phyloP scores from a whole-genome alignment of 1,140 invertebrate genomes.

The Philaenus spumarius region DNA sequence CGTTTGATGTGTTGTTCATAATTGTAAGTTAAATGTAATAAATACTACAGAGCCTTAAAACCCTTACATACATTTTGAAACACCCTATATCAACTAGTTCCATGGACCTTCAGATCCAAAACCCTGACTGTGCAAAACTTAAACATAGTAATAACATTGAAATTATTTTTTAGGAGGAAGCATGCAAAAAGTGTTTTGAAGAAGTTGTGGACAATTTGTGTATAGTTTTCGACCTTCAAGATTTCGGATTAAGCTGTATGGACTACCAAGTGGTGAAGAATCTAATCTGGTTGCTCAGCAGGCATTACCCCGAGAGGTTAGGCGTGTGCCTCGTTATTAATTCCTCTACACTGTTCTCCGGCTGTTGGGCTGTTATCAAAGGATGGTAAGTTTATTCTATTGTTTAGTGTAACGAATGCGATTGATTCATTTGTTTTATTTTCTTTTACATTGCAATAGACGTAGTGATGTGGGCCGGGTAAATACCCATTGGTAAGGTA shows the following conservation, averaged over 20 bases:
- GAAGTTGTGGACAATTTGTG: constrained; percentile 70
- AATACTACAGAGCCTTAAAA: no score
- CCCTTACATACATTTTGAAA: no score
- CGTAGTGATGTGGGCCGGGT: no score
- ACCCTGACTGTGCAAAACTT: not conserved
- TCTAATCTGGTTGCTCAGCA: constrained; percentile 63
- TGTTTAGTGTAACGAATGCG: no score
- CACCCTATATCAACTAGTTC: no score
- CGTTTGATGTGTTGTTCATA: no score
- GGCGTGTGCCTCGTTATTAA: constrained; percentile 65
- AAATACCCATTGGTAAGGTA: no score
- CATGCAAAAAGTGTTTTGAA: constrained; percentile 67
- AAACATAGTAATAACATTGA: constrained; percentile 2
- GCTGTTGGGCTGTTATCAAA: constrained; percentile 65
- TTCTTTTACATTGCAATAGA: no score
- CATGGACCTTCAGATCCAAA: not conserved
- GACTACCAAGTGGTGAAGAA: constrained; percentile 71
- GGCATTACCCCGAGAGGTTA: constrained; percentile 68
- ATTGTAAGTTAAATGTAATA: no score
- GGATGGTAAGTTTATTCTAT: constrained; percentile 59
- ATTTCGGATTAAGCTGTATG: constrained; percentile 65
- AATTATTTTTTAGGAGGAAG: constrained; percentile 52
- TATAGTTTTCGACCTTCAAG: constrained; percentile 66
- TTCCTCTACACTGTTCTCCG: constrained; percentile 59
- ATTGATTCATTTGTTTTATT: no score